A percentile compares a stretch with the other conserved stretches of the same genome.
These are phyloP conservation scores for Lagodon rhomboides DNA, from an alignment of 2,797 vertebrate species.

Conservation along the genomic window DNA sequence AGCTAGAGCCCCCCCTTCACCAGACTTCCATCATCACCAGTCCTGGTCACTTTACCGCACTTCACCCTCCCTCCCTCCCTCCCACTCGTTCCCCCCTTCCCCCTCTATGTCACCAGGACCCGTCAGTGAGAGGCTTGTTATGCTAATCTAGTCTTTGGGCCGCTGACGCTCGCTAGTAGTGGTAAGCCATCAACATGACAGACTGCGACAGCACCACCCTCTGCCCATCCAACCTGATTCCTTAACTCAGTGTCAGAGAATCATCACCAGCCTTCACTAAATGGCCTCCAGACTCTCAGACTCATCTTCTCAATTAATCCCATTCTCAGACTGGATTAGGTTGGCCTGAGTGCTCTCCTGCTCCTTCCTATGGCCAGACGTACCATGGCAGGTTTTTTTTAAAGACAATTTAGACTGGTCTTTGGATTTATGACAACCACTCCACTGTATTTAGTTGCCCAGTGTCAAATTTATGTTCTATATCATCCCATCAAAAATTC, in stretches of 20 bases:
- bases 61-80: slow-evolving; percentile 30
- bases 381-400: neutral
- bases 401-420: neutral
- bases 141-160: slow-evolving; percentile 83
- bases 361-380: slow-evolving; percentile 13
- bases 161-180: slow-evolving; percentile 69
- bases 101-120: slow-evolving; percentile 65
- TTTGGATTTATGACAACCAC: neutral
- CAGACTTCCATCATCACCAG: slow-evolving; percentile 55
- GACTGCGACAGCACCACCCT: slow-evolving; percentile 55
- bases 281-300: slow-evolving; percentile 28
- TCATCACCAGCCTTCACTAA: slow-evolving; percentile 58
- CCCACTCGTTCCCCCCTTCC: neutral
- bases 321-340: slow-evolving; percentile 63
- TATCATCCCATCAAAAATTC: neutral
- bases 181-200: slow-evolving; percentile 76
- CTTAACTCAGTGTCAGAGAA: slow-evolving; percentile 54
- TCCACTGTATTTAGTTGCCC: neutral
- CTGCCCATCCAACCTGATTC: slow-evolving; percentile 44
- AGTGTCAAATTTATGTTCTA: neutral
- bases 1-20: slow-evolving; percentile 89
- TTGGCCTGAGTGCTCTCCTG: slow-evolving; percentile 17
- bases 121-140: slow-evolving; percentile 84
- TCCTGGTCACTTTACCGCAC: slow-evolving; percentile 61
- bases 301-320: slow-evolving; percentile 63